Base-by-base conservation (phyloP, 2,113 vertebrate genomes). In the Spea bombifrons region DNA sequence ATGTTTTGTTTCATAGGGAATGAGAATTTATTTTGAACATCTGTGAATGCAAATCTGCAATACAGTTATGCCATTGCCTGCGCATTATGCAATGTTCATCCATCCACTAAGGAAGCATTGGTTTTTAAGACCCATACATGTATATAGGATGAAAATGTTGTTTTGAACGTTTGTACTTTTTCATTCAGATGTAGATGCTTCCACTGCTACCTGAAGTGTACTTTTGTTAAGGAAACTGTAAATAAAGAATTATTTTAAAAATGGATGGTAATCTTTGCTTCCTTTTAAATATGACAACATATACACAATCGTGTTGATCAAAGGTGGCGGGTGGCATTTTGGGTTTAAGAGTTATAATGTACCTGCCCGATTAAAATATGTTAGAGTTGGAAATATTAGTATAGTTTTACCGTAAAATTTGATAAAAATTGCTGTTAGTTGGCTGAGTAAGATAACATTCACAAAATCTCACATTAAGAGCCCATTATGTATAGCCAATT, bases 171-270 rank as follows among this genome's bases (percentile, higher is more conserved):
- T 73, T 79, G 77, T 79, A 79, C 43, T 73, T 79, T 73, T 66
- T 46, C 70, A 79, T 65, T 57, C 57, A 59, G 12, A 59, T 13
- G 15, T 59, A 5, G 59, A 79, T 66, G 65, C 77, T 79, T 79
- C 71, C 77, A 67, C 43, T 79, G 77, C 53, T 73, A 73, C 70
- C 77, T 73, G 70, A 79, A 79, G 77, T 79, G 77, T 79, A 79
- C 77, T 79, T 79, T 79, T 79, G 70, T 79, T 79, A 79, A 73
- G 70, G 59, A 79, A 79, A 61, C 48, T 79, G 77, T 79, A 79
- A 79, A 79, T 79, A 79, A 79, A 70, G 17, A 70, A 71, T 45
- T 79, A 66, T 79, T 79, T 79, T 73, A 71, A 79, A 79, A 73
- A 59, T 9, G 5, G 15, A 59, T 59, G 3, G 55, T 59, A 13